These are phyloP conservation scores for Heteronetta atricapilla DNA, from an alignment of 2,113 vertebrate genomes.

Conservation along the genomic window DNA sequence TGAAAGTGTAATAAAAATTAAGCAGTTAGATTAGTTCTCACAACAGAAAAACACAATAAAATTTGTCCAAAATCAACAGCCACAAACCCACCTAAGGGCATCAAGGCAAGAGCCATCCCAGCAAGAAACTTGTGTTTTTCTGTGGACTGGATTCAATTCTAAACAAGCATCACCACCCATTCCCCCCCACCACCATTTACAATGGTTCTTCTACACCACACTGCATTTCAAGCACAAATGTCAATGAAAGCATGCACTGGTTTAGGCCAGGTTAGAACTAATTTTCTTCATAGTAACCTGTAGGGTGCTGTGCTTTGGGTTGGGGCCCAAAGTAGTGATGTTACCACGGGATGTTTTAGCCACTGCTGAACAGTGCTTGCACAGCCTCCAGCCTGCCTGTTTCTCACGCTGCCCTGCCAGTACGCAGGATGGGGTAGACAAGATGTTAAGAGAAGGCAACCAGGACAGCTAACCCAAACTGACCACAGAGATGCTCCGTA, in stretches of 20 bases:
- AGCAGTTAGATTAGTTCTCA: not conserved
- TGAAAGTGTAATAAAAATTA: not conserved
- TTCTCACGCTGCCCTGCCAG: too few species aligned
- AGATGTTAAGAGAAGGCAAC: too few species aligned
- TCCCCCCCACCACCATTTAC: not conserved
- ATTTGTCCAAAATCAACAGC: accelerated
- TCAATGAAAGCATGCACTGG: not conserved
- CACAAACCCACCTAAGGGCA: not conserved
- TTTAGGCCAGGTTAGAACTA: too few species aligned
- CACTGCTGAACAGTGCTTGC: too few species aligned
- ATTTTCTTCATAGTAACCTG: too few species aligned
- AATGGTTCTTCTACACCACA: not conserved
- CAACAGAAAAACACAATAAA: not conserved
- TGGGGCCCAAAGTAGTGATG: too few species aligned
- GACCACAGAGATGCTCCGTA: not conserved
- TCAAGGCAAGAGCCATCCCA: not conserved
- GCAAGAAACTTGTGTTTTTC: not conserved
- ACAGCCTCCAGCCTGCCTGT: too few species aligned
- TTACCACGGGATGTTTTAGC: too few species aligned
- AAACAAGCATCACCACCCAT: not conserved
- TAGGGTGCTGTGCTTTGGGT: too few species aligned
- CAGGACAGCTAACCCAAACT: not conserved
- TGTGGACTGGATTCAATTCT: not conserved
- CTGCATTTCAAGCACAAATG: not conserved
- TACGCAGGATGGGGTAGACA: too few species aligned